These are phyloP conservation scores for Eubasilissa splendida DNA, from an alignment of 2,888 invertebrate genomes.

Conservation along the genomic window DNA sequence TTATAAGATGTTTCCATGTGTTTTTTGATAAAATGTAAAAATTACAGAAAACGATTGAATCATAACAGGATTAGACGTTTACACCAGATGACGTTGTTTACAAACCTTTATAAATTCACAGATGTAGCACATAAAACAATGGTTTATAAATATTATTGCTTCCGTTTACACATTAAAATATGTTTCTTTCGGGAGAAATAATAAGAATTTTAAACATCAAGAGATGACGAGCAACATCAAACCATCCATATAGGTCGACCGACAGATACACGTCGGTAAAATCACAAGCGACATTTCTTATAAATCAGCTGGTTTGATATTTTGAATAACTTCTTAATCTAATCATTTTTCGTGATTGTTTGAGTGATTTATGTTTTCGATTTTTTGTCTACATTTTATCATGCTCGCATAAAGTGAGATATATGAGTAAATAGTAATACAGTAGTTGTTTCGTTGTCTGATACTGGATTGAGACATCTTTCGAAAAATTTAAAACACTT, in stretches of 20 bases:
- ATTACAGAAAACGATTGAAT: conserved; percentile 27
- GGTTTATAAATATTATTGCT: not conserved
- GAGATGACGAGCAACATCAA: conserved; percentile 57
- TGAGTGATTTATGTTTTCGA: no score
- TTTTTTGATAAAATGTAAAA: conserved; percentile 6
- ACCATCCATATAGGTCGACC: conserved; percentile 55
- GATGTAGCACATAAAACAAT: not conserved
- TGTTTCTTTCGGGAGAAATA: conserved; percentile 2
- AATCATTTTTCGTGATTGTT: no score
- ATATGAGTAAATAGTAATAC: no score
- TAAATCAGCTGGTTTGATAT: conserved; percentile 50
- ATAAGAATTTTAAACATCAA: conserved; percentile 16
- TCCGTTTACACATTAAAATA: conserved; percentile 6
- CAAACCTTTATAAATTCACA: conserved; percentile 29
- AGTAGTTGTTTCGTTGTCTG: no score
- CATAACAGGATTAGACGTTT: conserved; percentile 38
- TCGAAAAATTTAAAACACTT: no score
- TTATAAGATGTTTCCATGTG: not conserved
- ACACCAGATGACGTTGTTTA: conserved; percentile 40
- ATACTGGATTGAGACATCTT: no score
- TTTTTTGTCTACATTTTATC: no score
- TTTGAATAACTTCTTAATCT: not conserved
- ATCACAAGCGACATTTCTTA: conserved; percentile 41
- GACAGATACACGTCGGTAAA: conserved; percentile 51
- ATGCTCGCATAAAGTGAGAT: no score